Percentiles rank a stretch among this genome's conserved stretches.
Conservation (phyloP, 2,113 vertebrate genomes). For the Ictalurus punctatus region DNA sequence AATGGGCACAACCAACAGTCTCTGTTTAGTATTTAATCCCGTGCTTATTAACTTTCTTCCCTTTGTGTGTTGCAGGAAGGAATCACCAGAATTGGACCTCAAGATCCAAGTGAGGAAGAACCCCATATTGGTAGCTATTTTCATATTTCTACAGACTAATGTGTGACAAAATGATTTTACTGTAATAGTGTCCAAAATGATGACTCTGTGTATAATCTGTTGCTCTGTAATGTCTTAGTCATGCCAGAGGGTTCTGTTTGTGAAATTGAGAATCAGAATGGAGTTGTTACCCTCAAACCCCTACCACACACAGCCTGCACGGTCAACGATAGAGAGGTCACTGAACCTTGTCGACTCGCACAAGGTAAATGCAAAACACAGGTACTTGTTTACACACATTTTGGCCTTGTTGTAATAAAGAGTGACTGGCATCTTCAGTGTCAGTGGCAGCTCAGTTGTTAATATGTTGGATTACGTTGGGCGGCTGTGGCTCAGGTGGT, state of each 20-base stretch:
- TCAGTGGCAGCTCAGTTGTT: too few relatives aligned
- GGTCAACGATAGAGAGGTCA: conserved; percentile 84
- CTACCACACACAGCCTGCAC: conserved; percentile 75
- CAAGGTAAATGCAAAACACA: conserved; percentile 77
- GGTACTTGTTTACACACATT: neutral
- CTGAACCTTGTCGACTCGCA: conserved; percentile 82
- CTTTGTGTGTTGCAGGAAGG: conserved; percentile 81
- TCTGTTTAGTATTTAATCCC: conserved; percentile 4
- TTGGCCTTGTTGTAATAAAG: neutral
- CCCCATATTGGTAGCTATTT: conserved; percentile 84
- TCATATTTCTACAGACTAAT: conserved; percentile 2
- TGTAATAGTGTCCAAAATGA: neutral
- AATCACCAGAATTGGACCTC: conserved; percentile 87
- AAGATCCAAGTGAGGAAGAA: conserved; percentile 76
- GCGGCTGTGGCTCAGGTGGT: too few relatives aligned
- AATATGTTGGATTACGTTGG: too few relatives aligned
- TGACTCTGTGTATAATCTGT: conserved; percentile 13
- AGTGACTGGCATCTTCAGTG: neutral
- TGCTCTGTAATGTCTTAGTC: conserved; percentile 67
- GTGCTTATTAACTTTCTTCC: neutral
- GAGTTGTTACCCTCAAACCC: conserved; percentile 83
- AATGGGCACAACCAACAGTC: neutral
- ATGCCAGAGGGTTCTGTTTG: conserved; percentile 84
- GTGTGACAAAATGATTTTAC: neutral
- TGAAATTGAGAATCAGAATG: conserved; percentile 81